Evolutionary conservation across 2,797 vertebrate species (phyloP), one percentile per base, ranked within the genome.

Genomic region (Rallus crepitans): DNA sequence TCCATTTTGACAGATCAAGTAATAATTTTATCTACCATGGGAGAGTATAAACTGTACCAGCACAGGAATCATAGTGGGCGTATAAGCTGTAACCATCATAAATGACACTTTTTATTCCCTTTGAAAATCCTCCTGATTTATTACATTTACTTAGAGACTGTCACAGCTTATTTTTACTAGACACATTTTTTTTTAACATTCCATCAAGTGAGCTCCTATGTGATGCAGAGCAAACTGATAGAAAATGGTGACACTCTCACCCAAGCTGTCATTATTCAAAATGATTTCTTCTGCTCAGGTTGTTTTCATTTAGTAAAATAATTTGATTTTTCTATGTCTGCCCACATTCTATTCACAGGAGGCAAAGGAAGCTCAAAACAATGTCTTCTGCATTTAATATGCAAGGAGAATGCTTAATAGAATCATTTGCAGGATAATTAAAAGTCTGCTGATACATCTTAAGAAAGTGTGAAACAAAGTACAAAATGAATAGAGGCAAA

Each of bases 1-100:
- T 98, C 93, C 97, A 96, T 97, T 98, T 97, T 98, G 97, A 97
- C 97, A 97, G 96, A 97, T 97, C 95, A 98, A 97, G 93, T 97
- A 97, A 98, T 98, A 97, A 97, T 98, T 97, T 97, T 97, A 98
- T 96, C 96, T 97, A 97, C 95, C 96, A 97, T 85, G 95, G 93
- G 95, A 98, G 93, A 97, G 90, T 76, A 97, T 98, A 97, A 98
- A 97, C 91, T 96, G 92, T 92, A 96, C 81, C 91, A 96, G 87
- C 93, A 96, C 85, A 97, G 96, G 90, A 97, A 97, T 97, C 93
- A 97, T 93, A 94, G 94, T 97, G 92, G 94, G 90, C 81, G 81
- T 96, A 95, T 94, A 92, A 97, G 90, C 96, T 97, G 97, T 93
- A 98, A 97, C 94, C 90, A 92, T 97, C 95, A 97, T 95, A 98